phyloP scores from a whole-genome alignment of 1,140 invertebrate genomes.

The Papilio dardanus region DNA sequence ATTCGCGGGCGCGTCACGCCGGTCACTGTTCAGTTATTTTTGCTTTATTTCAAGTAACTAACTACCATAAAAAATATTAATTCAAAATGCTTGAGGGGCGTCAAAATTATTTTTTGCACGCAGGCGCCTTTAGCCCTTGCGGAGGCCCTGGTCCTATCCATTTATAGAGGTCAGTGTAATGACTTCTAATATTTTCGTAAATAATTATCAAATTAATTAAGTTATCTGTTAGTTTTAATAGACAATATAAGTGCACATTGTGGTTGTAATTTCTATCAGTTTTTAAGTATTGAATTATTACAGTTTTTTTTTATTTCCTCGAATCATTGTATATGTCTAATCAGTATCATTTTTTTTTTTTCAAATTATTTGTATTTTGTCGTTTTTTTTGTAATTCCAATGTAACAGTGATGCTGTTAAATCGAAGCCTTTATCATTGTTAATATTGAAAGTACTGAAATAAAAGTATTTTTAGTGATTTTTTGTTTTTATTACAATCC shows the following conservation, averaged over 20 bases:
- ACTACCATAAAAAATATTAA: too few species aligned
- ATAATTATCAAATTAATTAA: conserved; percentile 5
- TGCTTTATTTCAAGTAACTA: too few species aligned
- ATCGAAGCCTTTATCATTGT: conserved; percentile 19
- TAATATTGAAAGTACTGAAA: conserved; percentile 34
- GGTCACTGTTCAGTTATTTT: too few species aligned
- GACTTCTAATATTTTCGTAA: background rate
- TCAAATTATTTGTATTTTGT: conserved; percentile 3
- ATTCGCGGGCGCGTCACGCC: too few species aligned
- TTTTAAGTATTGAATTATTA: conserved; percentile 15
- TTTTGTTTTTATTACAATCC: background rate
- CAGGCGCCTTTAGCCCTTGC: too few species aligned
- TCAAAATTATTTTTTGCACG: too few species aligned
- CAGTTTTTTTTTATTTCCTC: conserved; percentile 19
- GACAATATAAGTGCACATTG: conserved; percentile 28
- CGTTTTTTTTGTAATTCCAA: conserved; percentile 14
- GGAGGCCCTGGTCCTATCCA: too few species aligned
- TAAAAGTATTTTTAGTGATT: conserved; percentile 27
- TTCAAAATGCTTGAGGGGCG: too few species aligned
- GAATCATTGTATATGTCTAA: background rate
- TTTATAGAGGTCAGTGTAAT: too few species aligned
- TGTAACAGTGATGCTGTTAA: conserved; percentile 19
- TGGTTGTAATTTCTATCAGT: conserved; percentile 16
- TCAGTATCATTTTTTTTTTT: background rate
- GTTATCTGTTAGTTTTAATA: conserved; percentile 13